Base-by-base conservation (phyloP, 2,113 vertebrate genomes). In the Odontophorus gujanensis region DNA sequence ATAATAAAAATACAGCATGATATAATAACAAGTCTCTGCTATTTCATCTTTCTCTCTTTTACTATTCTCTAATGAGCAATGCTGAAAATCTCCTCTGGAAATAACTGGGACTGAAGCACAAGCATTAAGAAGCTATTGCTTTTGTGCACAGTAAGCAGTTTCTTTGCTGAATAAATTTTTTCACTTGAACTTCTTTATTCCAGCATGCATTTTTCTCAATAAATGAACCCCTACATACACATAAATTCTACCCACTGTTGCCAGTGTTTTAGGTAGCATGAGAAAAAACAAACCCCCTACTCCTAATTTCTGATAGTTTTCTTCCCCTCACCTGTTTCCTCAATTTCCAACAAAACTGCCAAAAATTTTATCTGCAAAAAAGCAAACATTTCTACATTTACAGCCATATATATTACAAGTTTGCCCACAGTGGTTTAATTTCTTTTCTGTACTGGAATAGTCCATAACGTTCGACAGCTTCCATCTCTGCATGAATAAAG, bases 231-330 rank as follows among this genome's bases (percentile, higher is more conserved):
- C 34, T 77, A n/a, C 9, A 63, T 57, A 32, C 14, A 12, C 13
- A 28, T 5, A 8, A 88, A 50, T 90, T 85, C 34, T 48, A 72
- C 18, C 11, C 19, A 42, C 9, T 3, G 2, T 13, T 72, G 62
- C 58, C 34, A 51, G 26, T 11, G 3, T 73, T 85, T 75, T 8
- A 12, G 12, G 9, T 38, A 5, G 43, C 40, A 90, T 24, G 68
- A 61, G 34, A 18, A 83, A 92, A 92, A 51, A 6, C 24, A 75
- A 19, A 11, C 40, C 65, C 51, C 16, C 16, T 4, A 5, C 18
- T 74, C 51, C 85, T 85, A 40, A 53, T 63, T 90, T 71, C 51
- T 82, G 20, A 20, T 77, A 7, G 69, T 45, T 75, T 78, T 63
- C 26, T 36, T 11, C 30, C n/a, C n/a, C 13, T 58, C 71, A 62